These are phyloP conservation scores for Lordiphosa collinella DNA, from an alignment of 1,140 invertebrate species.

Conservation along the genomic window DNA sequence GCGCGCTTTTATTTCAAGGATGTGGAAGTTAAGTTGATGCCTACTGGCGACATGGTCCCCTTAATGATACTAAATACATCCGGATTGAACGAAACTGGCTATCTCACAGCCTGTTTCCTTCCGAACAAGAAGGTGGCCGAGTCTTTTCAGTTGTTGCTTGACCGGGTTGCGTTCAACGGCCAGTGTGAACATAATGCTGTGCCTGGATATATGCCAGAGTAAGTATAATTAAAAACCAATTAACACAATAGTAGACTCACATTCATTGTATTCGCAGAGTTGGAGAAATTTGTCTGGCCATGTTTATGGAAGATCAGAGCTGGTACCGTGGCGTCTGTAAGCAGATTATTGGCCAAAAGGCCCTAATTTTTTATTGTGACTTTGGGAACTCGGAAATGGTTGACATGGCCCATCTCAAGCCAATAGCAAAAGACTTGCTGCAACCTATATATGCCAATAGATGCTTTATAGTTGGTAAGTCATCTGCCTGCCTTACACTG, in stretches of 20 bases:
- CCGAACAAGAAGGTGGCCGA: background rate
- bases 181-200: background rate
- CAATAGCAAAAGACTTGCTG: slow-evolving; percentile 10
- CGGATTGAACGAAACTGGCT: slow-evolving; percentile 15
- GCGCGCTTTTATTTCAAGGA: slow-evolving; percentile 29
- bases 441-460: slow-evolving; percentile 25
- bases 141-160: slow-evolving; percentile 11
- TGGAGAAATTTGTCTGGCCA: slow-evolving; percentile 38
- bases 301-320: slow-evolving; percentile 28
- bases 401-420: slow-evolving; percentile 25
- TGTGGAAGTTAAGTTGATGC: slow-evolving; percentile 15
- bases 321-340: slow-evolving; percentile 56
- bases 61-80: slow-evolving; percentile 9
- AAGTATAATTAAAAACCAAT: background rate
- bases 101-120: slow-evolving; percentile 34
- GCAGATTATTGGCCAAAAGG: slow-evolving; percentile 7
- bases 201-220: slow-evolving; percentile 34
- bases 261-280: too few relatives aligned
- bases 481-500: fast-evolving
- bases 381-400: slow-evolving; percentile 46
- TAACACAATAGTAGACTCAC: too few relatives aligned
- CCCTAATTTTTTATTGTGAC: slow-evolving; percentile 31
- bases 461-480: slow-evolving; percentile 48
- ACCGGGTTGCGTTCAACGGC: slow-evolving; percentile 6
- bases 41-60: slow-evolving; percentile 9